These are phyloP conservation scores for Catharus bicknelli DNA, from an alignment of 2,113 vertebrate species.

Conservation along the genomic window DNA sequence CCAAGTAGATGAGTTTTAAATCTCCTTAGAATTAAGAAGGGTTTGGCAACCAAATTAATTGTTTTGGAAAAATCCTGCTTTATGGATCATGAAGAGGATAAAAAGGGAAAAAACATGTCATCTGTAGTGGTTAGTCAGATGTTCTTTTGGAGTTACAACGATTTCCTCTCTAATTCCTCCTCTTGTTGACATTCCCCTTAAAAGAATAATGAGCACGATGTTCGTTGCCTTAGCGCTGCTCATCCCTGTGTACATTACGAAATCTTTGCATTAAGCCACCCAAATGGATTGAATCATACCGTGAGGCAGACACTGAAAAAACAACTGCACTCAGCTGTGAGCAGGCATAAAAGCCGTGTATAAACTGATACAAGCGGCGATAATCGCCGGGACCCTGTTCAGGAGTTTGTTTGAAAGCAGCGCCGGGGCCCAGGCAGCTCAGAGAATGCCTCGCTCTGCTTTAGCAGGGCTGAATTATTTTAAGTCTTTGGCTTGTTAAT, in stretches of 20 bases:
- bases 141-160: slow-evolving; percentile 69
- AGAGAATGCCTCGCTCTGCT: neutral
- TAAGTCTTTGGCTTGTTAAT: slow-evolving; percentile 14
- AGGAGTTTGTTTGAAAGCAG: neutral
- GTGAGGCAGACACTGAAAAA: slow-evolving; percentile 39
- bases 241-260: slow-evolving; percentile 46
- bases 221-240: slow-evolving; percentile 14
- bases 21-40: slow-evolving; percentile 75
- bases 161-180: slow-evolving; percentile 69
- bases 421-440: neutral
- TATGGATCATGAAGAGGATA: slow-evolving; percentile 62
- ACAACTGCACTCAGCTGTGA: slow-evolving; percentile 19
- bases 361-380: neutral
- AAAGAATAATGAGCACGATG: slow-evolving; percentile 68
- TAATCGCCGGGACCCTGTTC: neutral
- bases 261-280: slow-evolving; percentile 58
- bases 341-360: neutral
- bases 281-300: slow-evolving; percentile 2
- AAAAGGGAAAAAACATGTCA: slow-evolving; percentile 64
- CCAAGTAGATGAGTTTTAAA: slow-evolving; percentile 74
- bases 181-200: slow-evolving; percentile 63
- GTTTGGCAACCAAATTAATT: slow-evolving; percentile 73
- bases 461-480: neutral
- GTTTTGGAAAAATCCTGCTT: slow-evolving; percentile 71
- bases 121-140: slow-evolving; percentile 67